Conservation (phyloP, 2,888 invertebrate species). For the Desoria tigrina region DNA sequence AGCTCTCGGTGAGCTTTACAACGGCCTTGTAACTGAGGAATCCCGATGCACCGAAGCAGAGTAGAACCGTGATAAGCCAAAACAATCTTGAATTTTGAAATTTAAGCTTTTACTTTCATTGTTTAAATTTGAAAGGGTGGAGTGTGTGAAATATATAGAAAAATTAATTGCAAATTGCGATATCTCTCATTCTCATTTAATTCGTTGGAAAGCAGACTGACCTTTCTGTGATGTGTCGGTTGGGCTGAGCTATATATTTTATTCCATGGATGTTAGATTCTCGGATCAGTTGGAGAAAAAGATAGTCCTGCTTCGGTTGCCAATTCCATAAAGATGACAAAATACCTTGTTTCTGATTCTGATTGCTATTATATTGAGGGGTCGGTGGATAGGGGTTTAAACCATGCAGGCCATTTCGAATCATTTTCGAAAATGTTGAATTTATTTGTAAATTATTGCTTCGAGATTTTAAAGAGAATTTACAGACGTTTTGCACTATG, state of each 20-base stretch:
- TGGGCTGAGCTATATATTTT: neutral
- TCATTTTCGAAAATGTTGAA: too few species aligned
- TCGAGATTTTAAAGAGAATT: too few species aligned
- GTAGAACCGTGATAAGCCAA: constrained; percentile 25
- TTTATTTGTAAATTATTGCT: too few species aligned
- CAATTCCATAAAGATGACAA: constrained; percentile 1
- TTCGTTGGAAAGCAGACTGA: too few species aligned
- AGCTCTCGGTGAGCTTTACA: constrained; percentile 69
- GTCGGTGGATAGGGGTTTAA: too few species aligned
- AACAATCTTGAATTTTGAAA: neutral
- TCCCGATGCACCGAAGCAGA: constrained; percentile 29
- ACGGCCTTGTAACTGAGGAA: constrained; percentile 41
- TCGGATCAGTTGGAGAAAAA: neutral
- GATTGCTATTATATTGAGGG: too few species aligned
- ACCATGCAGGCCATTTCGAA: too few species aligned
- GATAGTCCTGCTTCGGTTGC: neutral
- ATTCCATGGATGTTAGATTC: constrained; percentile 2
- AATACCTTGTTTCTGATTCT: too few species aligned
- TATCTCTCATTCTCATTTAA: too few species aligned
- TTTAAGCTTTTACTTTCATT: neutral
- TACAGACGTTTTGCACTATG: too few species aligned
- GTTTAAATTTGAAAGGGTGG: neutral
- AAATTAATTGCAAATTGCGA: too few species aligned
- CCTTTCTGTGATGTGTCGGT: neutral
- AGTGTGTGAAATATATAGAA: too few species aligned